These are phyloP conservation scores for Takifugu flavidus DNA, from an alignment of 2,113 vertebrate genomes.

Conservation along the genomic window DNA sequence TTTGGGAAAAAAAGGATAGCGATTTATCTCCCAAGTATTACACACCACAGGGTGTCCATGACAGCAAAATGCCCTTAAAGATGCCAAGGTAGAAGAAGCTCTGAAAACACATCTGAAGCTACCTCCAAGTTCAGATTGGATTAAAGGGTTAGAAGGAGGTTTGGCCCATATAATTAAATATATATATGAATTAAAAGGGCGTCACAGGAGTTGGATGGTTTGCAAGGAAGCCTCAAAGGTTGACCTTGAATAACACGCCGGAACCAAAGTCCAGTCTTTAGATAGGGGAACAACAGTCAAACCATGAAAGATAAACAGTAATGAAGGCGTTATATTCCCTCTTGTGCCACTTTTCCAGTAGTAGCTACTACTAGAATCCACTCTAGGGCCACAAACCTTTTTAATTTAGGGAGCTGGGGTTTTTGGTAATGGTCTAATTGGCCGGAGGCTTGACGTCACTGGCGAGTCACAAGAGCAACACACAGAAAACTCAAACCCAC, in stretches of 20 bases:
- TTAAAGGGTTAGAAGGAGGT: slow-evolving; percentile 36
- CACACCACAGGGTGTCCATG: slow-evolving; percentile 8
- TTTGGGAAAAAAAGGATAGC: slow-evolving; percentile 19
- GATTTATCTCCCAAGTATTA: slow-evolving; percentile 33
- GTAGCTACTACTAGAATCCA: too few species aligned
- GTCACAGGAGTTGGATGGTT: neutral
- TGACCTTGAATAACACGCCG: slow-evolving; percentile 2
- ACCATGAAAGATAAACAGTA: too few species aligned
- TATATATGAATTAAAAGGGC: neutral
- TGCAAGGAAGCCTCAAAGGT: neutral
- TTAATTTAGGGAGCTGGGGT: too few species aligned
- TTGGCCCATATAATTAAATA: neutral
- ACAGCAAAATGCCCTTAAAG: slow-evolving; percentile 18
- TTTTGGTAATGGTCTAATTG: too few species aligned
- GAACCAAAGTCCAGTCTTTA: slow-evolving; percentile 3
- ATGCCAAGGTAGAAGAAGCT: slow-evolving; percentile 4
- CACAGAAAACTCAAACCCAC: too few species aligned
- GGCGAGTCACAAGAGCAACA: too few species aligned
- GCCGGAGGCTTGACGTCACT: too few species aligned
- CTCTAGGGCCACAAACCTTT: too few species aligned
- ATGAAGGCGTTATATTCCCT: too few species aligned
- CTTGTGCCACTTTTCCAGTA: too few species aligned
- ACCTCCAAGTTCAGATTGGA: slow-evolving; percentile 11
- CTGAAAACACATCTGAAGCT: slow-evolving; percentile 7
- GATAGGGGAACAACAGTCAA: slow-evolving; percentile 1